Evolutionary conservation across 2,888 invertebrate genomes (phyloP), one percentile per base, ranked within the genome.

Genomic region (Ormyrus nitidulus): DNA sequence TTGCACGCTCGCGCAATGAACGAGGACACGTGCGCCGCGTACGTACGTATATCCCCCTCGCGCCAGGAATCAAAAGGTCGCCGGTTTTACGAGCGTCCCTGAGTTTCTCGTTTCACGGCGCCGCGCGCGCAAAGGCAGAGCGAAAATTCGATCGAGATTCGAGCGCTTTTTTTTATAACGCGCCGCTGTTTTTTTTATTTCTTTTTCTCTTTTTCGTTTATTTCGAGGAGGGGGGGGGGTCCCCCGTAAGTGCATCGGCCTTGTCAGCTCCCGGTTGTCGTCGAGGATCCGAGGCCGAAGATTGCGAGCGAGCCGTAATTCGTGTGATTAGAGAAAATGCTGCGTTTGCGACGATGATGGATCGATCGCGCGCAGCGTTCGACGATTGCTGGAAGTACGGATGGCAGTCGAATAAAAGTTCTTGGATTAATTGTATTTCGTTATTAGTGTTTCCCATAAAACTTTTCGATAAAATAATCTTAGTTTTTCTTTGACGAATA

Each of bases 1-100:
- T 75, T 66, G 59, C 59, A 48, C 71, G 71, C 59, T 56, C 68
- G 56, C 68, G 61, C 62, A 56, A 72, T 61, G 49, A 46, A 78
- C 73, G 78, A 72, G 72, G 72, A 70, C 70, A 58, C 68, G 53
- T 70, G 56, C 53, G 61, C 46, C 34, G 34, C 44, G 34, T 54
- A 48, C 44, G 44, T 34, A 53, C 34, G 8, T 2, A 6, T 51
- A 53, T 61, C n/a, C 44, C 34, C 34, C 34, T 34, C 34, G 34
- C 34, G 34, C 34, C 49, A 34, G 34, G 61, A 61, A 73, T 72
- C 72, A 72, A 72, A 65, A 72, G 72, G 72, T 72, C 62, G 34
- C 34, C 34, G 8, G 46, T 9, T 34, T 34, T 34, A 34, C 46
- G 62, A 46, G 46, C 54, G 58, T 48, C 13, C 34, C 34, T 34